A percentile compares a stretch with the other conserved stretches of the same genome.
phyloP scores from a whole-genome alignment of 2,797 vertebrate species.

The Clarias fuscus region DNA sequence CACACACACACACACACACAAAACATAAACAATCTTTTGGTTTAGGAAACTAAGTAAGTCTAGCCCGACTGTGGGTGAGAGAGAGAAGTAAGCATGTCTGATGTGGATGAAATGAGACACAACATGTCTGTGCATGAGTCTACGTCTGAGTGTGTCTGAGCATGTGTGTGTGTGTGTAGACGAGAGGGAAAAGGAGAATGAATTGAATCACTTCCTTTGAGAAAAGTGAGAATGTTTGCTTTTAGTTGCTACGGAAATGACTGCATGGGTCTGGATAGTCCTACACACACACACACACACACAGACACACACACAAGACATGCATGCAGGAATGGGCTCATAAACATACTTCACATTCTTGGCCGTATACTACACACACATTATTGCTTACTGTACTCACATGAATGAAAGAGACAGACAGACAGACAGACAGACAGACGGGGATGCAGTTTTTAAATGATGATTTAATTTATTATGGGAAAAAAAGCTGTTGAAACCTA shows the following conservation, averaged over 20 bases:
- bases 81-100: background rate
- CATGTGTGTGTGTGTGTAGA: conserved; percentile 11
- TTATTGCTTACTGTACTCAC: background rate
- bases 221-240: conserved; percentile 74
- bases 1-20: background rate
- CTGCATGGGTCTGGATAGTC: conserved; percentile 59
- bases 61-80: background rate
- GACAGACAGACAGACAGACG: background rate
- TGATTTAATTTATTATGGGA: no score
- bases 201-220: conserved; percentile 74
- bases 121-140: background rate
- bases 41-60: background rate
- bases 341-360: conserved; percentile 71
- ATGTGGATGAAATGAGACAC: conserved; percentile 6
- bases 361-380: conserved; percentile 48
- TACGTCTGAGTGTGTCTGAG: background rate
- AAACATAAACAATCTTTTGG: background rate
- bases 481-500: no score
- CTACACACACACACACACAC: background rate
- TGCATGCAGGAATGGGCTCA: conserved; percentile 60
- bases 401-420: background rate
- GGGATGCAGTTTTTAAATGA: no score
- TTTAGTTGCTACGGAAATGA: conserved; percentile 77
- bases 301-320: conserved; percentile 15
- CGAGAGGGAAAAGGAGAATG: conserved; percentile 27